Conservation (phyloP, 2,888 invertebrate genomes). For the Drosophila neonasuta region DNA sequence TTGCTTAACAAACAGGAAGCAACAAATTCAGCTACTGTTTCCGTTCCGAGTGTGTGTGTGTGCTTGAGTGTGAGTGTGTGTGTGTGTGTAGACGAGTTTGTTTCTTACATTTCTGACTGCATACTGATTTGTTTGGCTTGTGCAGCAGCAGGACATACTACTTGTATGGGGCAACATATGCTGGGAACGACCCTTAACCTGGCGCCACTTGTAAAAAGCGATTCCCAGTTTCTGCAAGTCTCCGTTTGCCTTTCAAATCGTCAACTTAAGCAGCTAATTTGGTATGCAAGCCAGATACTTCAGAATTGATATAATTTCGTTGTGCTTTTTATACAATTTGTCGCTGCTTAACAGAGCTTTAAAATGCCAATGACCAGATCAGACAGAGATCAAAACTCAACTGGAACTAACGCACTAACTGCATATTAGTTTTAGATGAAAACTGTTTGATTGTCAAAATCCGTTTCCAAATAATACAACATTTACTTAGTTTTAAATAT, state of each 20-base stretch:
- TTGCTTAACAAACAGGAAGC: slow-evolving; percentile 77
- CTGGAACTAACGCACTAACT: background rate
- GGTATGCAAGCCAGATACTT: slow-evolving; percentile 71
- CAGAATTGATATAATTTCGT: slow-evolving; percentile 70
- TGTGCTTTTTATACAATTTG: slow-evolving; percentile 55
- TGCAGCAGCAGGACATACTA: slow-evolving; percentile 57
- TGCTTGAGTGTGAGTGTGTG: slow-evolving; percentile 17
- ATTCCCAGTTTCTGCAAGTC: slow-evolving; percentile 6
- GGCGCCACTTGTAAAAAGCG: slow-evolving; percentile 47
- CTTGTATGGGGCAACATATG: slow-evolving; percentile 61
- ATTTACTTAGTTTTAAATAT: too few relatives aligned
- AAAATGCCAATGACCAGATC: slow-evolving; percentile 20
- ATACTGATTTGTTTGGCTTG: slow-evolving; percentile 76
- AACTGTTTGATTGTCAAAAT: too few relatives aligned
- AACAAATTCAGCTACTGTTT: slow-evolving; percentile 78
- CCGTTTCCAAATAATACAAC: too few relatives aligned
- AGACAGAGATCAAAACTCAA: slow-evolving; percentile 9
- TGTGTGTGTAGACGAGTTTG: slow-evolving; percentile 40
- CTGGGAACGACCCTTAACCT: slow-evolving; percentile 73
- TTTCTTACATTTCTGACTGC: slow-evolving; percentile 71
- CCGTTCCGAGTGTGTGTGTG: slow-evolving; percentile 42
- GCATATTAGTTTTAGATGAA: too few relatives aligned
- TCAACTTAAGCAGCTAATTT: slow-evolving; percentile 60
- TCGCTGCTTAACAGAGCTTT: slow-evolving; percentile 43
- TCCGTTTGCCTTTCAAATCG: slow-evolving; percentile 14